Evolutionary conservation across 1,140 invertebrate genomes (phyloP), one percentile per base, ranked within the genome.

Genomic region (Aporrectodea caliginosa): DNA sequence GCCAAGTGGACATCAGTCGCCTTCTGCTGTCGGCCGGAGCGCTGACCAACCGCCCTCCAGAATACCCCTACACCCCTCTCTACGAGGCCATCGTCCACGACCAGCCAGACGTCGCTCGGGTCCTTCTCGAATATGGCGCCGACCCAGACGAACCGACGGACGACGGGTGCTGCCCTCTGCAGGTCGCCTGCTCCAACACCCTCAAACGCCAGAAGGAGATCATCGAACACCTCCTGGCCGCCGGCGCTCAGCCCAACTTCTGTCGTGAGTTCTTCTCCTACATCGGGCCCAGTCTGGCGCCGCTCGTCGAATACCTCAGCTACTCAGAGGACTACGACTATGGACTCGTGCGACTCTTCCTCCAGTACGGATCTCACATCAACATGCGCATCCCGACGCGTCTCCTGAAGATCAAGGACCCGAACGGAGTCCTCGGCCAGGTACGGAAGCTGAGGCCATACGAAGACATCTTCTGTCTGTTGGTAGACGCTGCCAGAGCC

Each of bases 181-280:
- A 96, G 87, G 93, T 96, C 2, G 94, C 93, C 0, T 94, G 93
- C 85, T 93, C 93, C 0, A 94, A 95, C 84, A 93, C 92, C 79
- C 93, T 95, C 74, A 90, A 91, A 0, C 93, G 94, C 82, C 90
- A 89, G 30, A 81, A 86, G 69, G 87, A 88, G 34, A 89, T 92
- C 1, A 87, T 92, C 58, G 80, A 91, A 87, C 91, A 94, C 88
- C 88, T 95, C 58, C 86, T 95, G 78, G 91, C 92, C 80, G 90
- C 91, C 35, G 93, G 93, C 31, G 93, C 93, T 0, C 92, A 95
- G 85, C 93, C 93, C 0, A 95, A 95, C 85, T 86, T 93, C 78
- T 91, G 93, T 69, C 90, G 91, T 0, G 89, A 90, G 2, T 92
- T 92, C 80, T 88, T 6, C 82, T 88, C 27, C 35, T 85, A 81